phyloP scores from a whole-genome alignment of 2,888 invertebrate species.

The Crocallis elinguaria region DNA sequence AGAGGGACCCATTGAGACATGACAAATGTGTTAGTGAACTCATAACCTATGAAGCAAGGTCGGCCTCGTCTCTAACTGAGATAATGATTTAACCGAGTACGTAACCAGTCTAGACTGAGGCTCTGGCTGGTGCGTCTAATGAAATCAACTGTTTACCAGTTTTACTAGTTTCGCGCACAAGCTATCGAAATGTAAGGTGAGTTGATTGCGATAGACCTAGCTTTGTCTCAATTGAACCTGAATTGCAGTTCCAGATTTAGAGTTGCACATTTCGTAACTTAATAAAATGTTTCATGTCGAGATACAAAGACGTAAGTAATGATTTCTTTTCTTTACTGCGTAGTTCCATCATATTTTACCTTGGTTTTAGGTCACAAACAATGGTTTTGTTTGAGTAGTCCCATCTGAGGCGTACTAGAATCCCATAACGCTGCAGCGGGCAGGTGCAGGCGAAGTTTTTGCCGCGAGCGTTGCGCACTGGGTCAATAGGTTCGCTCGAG shows the following conservation, averaged over 20 bases:
- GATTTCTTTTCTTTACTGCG: slow-evolving; percentile 41
- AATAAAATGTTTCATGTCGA: no score
- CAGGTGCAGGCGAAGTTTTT: slow-evolving; percentile 67
- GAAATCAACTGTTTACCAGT: slow-evolving; percentile 39
- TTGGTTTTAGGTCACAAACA: slow-evolving; percentile 60
- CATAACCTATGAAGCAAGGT: slow-evolving; percentile 29
- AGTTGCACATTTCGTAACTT: neutral
- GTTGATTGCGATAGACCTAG: slow-evolving; percentile 43
- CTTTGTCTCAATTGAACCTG: slow-evolving; percentile 39
- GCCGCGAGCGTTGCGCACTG: slow-evolving; percentile 70
- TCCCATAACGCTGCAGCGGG: slow-evolving; percentile 56
- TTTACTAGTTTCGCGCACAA: slow-evolving; percentile 46
- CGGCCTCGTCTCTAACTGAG: slow-evolving; percentile 20
- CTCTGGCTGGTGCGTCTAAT: slow-evolving; percentile 28
- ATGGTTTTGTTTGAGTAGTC: slow-evolving; percentile 56
- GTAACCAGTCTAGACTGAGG: slow-evolving; percentile 32
- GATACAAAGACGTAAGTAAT: slow-evolving; percentile 23
- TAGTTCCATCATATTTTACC: slow-evolving; percentile 32
- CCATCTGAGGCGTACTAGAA: slow-evolving; percentile 49
- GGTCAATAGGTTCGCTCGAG: slow-evolving; percentile 78
- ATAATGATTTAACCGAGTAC: slow-evolving; percentile 27
- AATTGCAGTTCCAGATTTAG: slow-evolving; percentile 1
- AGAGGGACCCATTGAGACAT: slow-evolving; percentile 10
- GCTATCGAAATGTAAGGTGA: slow-evolving; percentile 37
- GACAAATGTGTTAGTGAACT: slow-evolving; percentile 26